These are phyloP conservation scores for Plecturocebus donacophilus DNA, from an alignment of 2,113 vertebrate species.

Conservation along the genomic window DNA sequence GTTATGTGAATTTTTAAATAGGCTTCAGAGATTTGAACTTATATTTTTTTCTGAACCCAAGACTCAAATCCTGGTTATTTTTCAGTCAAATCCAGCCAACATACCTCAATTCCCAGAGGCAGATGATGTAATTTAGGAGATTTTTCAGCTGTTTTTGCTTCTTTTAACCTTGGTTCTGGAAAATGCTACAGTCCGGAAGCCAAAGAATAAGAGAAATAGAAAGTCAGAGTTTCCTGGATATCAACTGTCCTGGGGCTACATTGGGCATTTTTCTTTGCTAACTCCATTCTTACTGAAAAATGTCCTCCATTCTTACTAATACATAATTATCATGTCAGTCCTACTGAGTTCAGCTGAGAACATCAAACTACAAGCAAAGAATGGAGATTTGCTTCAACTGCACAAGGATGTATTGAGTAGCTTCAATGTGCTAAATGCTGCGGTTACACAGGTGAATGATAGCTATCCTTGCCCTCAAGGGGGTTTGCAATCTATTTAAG, in stretches of 20 bases:
- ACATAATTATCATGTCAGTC: not conserved
- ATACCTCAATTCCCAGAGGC: not conserved
- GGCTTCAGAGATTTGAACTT: not conserved
- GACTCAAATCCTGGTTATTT: not conserved
- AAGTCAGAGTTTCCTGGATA: not conserved
- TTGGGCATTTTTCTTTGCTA: not conserved
- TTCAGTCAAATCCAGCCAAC: not conserved
- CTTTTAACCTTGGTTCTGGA: not conserved
- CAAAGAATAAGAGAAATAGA: not conserved
- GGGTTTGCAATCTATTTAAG: not conserved
- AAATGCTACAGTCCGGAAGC: not conserved
- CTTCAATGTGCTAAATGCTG: not conserved
- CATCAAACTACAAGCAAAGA: not conserved
- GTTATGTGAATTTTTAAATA: not conserved
- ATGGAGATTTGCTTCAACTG: not conserved
- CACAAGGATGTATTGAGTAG: not conserved
- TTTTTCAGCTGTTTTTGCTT: constrained; percentile 42
- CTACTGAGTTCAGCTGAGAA: not conserved
- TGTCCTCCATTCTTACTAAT: not conserved
- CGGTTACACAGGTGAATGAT: not conserved
- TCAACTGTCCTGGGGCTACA: not conserved
- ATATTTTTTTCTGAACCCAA: not conserved
- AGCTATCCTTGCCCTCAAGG: not conserved
- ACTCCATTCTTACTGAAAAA: not conserved
- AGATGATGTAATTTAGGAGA: not conserved